Conservation (phyloP, 2,888 invertebrate species). For the Chrysolina oricalcia region DNA sequence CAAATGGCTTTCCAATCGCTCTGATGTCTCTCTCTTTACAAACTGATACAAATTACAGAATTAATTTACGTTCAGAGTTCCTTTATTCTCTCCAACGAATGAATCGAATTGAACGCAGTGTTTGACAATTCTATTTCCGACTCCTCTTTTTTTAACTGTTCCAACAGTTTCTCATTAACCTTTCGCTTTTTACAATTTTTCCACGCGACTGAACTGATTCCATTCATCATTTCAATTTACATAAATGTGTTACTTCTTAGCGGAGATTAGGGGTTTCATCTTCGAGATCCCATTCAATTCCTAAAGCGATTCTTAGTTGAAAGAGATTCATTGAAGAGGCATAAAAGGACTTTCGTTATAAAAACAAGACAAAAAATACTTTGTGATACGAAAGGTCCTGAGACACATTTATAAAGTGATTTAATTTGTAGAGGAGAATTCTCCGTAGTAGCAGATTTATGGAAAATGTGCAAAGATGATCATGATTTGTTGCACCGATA, state of each 20-base stretch:
- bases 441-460: no score
- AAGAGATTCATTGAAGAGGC: background rate
- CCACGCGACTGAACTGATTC: background rate
- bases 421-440: no score
- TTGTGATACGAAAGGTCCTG: no score
- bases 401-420: no score
- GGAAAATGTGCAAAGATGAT: no score
- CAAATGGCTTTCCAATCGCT: background rate
- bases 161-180: slow-evolving; percentile 6
- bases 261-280: slow-evolving; percentile 5
- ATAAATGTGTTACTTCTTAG: slow-evolving; percentile 1
- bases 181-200: background rate
- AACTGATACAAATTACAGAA: slow-evolving; percentile 19
- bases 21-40: background rate
- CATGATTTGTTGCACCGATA: no score
- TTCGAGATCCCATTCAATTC: background rate
- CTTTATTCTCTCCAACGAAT: background rate
- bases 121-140: slow-evolving; percentile 10
- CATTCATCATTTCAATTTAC: background rate
- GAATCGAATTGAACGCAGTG: background rate
- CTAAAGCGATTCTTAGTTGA: background rate
- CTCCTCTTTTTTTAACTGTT: background rate
- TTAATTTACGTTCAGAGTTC: background rate
- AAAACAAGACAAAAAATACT: background rate
- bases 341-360: background rate